phyloP scores from a whole-genome alignment of 1,140 invertebrate genomes.

The Orchestia grillus region DNA sequence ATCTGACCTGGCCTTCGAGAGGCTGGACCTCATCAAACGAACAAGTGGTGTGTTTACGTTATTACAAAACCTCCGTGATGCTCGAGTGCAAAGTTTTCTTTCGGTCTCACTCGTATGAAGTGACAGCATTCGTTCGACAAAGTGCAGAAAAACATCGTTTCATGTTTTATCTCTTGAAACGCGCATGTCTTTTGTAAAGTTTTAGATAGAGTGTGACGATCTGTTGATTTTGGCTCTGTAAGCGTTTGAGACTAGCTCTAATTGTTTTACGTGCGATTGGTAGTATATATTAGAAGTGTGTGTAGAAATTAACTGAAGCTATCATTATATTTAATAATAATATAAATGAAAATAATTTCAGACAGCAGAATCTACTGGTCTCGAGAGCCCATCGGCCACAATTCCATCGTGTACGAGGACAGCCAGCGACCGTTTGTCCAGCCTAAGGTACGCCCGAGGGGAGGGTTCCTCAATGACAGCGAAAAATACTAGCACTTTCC shows the following conservation, averaged over 20 bases:
- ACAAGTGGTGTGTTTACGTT: constrained; percentile 1
- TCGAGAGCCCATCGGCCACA: constrained; percentile 69
- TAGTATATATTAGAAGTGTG: neutral
- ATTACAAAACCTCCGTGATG: too few relatives aligned
- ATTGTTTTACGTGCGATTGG: neutral
- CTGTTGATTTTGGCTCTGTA: neutral
- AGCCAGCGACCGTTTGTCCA: constrained; percentile 72
- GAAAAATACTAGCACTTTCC: neutral
- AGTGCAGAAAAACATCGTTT: neutral
- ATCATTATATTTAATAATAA: neutral
- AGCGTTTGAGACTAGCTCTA: neutral
- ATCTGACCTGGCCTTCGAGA: constrained; percentile 70
- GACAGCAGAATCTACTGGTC: constrained; percentile 72
- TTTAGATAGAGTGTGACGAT: neutral
- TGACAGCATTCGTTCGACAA: neutral
- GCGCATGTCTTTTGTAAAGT: neutral
- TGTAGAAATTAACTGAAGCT: neutral
- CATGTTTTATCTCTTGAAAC: neutral
- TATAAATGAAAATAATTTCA: neutral
- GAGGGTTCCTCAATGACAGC: neutral
- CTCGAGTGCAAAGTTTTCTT: too few relatives aligned
- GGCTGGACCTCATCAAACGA: constrained; percentile 43
- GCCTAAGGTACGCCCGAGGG: constrained; percentile 68
- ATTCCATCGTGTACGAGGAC: constrained; percentile 72
- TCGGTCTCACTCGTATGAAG: too few relatives aligned